Percentiles rank a stretch among this genome's conserved stretches.
These are phyloP conservation scores for Acanthoscelides obtectus DNA, from an alignment of 2,888 invertebrate species.

Conservation along the genomic window DNA sequence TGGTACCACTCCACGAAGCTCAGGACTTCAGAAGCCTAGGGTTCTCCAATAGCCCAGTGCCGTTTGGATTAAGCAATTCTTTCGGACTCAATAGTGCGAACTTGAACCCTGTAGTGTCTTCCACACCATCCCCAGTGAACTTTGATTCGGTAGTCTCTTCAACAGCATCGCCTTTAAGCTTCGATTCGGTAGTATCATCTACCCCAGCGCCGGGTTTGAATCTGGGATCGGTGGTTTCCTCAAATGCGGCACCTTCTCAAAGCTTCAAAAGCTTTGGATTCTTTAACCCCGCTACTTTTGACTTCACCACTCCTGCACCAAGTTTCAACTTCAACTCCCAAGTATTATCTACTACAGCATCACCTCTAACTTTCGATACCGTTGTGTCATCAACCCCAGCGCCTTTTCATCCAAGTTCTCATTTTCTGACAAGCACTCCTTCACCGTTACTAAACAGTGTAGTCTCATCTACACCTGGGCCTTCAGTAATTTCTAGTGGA, in stretches of 20 bases:
- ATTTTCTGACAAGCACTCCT: background rate
- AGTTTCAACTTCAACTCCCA: constrained; percentile 10
- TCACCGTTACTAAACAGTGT: no score
- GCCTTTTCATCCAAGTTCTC: background rate
- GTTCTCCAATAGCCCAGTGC: background rate
- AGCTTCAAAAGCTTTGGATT: constrained; percentile 3
- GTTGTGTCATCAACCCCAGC: constrained; percentile 11
- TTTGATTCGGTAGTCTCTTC: background rate
- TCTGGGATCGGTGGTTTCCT: background rate
- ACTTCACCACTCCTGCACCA: background rate
- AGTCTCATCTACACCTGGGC: no score
- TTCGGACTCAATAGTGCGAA: constrained; percentile 4
- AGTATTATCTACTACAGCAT: constrained; percentile 6
- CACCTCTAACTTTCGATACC: constrained; percentile 6
- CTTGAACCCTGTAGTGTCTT: constrained; percentile 5
- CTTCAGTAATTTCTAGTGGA: background rate
- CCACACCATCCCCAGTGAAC: constrained; percentile 5
- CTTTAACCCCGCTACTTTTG: background rate
- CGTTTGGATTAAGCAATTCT: background rate
- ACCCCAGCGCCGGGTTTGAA: background rate
- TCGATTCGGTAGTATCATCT: background rate
- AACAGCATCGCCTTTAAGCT: background rate
- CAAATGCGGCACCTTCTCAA: constrained; percentile 7
- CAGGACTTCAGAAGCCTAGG: constrained; percentile 11
- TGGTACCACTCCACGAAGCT: constrained; percentile 9